Conservation (phyloP, 2,113 vertebrate species). For the Asarcornis scutulata region DNA sequence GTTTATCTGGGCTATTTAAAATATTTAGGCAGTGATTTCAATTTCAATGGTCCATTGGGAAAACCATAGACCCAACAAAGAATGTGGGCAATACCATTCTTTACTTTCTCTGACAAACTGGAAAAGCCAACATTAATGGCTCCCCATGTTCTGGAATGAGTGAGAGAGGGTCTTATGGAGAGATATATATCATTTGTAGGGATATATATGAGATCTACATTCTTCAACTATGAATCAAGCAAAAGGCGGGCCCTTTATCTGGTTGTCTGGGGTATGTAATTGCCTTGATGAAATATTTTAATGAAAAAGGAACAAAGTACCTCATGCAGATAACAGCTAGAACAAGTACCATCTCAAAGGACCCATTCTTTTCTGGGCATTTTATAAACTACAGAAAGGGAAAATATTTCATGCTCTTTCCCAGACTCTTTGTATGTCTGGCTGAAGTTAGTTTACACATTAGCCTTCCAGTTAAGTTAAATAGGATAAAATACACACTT, state of each 20-base stretch:
- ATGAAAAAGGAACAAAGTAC: not conserved
- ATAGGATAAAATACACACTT: not conserved
- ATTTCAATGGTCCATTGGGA: not conserved
- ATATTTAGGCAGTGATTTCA: not conserved
- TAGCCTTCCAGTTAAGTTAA: not conserved
- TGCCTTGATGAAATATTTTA: not conserved
- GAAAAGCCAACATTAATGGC: not conserved
- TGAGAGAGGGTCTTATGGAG: not conserved
- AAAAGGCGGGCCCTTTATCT: not conserved
- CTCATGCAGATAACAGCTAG: not conserved
- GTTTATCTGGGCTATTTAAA: not conserved
- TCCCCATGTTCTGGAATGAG: fast-evolving
- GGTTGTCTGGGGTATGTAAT: not conserved
- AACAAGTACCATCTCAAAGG: not conserved
- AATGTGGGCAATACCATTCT: not conserved
- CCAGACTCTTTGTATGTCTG: not conserved
- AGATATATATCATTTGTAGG: not conserved
- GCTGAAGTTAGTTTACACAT: not conserved
- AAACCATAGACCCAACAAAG: not conserved
- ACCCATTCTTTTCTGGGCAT: not conserved
- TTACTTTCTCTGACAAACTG: not conserved
- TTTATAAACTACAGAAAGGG: not conserved
- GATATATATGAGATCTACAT: not conserved
- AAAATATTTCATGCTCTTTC: not conserved
- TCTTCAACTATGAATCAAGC: not conserved